phyloP scores from a whole-genome alignment of 2,797 vertebrate species.

The Acestrorhynchus altus region DNA sequence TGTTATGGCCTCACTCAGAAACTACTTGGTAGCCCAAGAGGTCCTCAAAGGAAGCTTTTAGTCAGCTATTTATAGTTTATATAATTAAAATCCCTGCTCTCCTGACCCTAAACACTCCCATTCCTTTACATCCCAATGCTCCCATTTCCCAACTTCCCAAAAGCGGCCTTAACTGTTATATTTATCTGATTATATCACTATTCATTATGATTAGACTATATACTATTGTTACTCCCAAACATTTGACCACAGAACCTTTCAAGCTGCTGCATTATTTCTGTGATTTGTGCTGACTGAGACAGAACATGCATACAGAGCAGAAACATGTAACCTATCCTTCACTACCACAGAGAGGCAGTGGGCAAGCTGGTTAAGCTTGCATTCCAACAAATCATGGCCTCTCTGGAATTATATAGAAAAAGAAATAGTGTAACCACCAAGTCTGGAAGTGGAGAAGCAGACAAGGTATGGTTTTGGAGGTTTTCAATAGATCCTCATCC shows the following conservation, averaged over 20 bases:
- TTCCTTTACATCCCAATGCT: slow-evolving; percentile 35
- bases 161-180: not conserved
- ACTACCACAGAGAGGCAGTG: slow-evolving; percentile 39
- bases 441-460: slow-evolving; percentile 52
- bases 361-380: slow-evolving; percentile 25
- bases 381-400: slow-evolving; percentile 43
- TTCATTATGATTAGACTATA: not conserved
- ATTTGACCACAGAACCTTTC: no score
- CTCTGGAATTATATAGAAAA: slow-evolving; percentile 46
- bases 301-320: slow-evolving; percentile 33
- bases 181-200: not conserved
- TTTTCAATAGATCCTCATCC: slow-evolving; percentile 34
- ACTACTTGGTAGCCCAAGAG: slow-evolving; percentile 48
- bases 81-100: slow-evolving; percentile 34
- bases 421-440: slow-evolving; percentile 57
- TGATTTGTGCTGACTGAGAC: slow-evolving; percentile 47
- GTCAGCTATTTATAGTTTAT: slow-evolving; percentile 50
- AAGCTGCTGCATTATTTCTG: slow-evolving; percentile 21
- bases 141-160: slow-evolving; percentile 40
- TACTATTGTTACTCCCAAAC: not conserved
- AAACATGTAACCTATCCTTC: slow-evolving; percentile 49
- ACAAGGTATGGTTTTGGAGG: slow-evolving; percentile 48
- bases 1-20: no score
- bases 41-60: slow-evolving; percentile 55
- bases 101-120: slow-evolving; percentile 39